A percentile compares a stretch with the other conserved stretches of the same genome.
phyloP scores from a whole-genome alignment of 1,140 invertebrate species.

The Lepidurus arcticus region DNA sequence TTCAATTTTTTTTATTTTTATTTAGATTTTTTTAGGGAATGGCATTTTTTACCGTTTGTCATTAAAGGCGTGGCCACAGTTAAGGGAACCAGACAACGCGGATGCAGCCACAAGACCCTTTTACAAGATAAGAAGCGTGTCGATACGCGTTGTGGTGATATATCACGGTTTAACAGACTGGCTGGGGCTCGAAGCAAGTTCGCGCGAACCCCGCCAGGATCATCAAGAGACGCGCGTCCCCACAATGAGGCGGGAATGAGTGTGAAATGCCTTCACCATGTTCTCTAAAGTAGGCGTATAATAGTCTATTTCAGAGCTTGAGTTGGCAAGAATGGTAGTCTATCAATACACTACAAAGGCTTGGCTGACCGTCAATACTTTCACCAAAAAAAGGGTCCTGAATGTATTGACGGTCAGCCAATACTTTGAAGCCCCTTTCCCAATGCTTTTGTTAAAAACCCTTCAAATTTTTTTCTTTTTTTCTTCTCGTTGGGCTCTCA shows the following conservation, averaged over 20 bases:
- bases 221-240: neutral
- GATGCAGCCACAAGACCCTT: constrained; percentile 20
- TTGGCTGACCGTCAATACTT: neutral
- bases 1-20: neutral
- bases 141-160: constrained; percentile 18
- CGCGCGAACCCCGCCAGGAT: no score
- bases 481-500: neutral
- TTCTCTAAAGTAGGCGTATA: constrained; percentile 3
- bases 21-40: neutral
- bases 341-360: neutral
- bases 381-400: neutral
- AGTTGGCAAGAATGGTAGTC: no score
- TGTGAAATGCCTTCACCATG: neutral
- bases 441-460: no score
- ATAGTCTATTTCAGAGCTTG: neutral
- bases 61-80: constrained; percentile 14
- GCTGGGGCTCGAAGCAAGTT: neutral
- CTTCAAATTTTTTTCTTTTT: no score
- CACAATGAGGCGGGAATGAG: neutral
- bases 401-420: no score
- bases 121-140: constrained; percentile 22
- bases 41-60: neutral
- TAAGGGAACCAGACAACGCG: constrained; percentile 13
- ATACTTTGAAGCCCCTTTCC: no score
- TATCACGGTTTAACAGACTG: constrained; percentile 5